Base-by-base conservation (phyloP, 2,113 vertebrate genomes). In the Aegithalos caudatus region DNA sequence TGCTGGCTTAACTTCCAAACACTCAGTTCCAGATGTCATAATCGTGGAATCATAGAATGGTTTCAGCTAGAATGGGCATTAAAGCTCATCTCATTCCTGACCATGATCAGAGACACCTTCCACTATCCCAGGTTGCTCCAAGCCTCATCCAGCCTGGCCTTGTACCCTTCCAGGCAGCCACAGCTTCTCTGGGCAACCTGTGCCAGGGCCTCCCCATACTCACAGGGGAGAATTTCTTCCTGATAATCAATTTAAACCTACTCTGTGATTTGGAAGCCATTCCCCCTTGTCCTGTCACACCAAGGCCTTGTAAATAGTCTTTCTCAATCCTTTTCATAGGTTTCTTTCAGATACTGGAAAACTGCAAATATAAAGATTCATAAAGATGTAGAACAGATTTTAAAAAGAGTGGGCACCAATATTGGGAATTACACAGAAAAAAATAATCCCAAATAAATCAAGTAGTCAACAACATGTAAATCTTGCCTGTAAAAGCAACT, bases 81-180 rank as follows among this genome's bases (percentile, higher is more conserved):
- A 48, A 15, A 64, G 2, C 14, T 31, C 42, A 22, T 10, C 11
- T 29, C 0, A 3, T 56, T 33, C 29, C 11, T 42, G 25, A 28
- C 20, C 25, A 9, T 9, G 17, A 0, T 0, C 17, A 64, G 35
- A 3, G 6, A 33, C 21, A 42, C 0, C 8, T 80, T 19, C 14
- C 31, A 5, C 22, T 44, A 2, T 2, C 6, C 31, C 57, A 65
- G 7, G 11, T 2, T 67, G 8, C 7, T 74, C 7, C 53, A 74
- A 89, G 13, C 3, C 23, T 5, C 0, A 0, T 51, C 14, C 14
- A 44, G 0, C 10, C 12, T 20, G 7, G 9, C 9, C 9, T 47
- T 53, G 29, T 4, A 47, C 29, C 31, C 9, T 89, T 9, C 24
- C 47, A 76, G 61, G 13, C 9, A 81, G 21, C 16, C 53, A 27